phyloP scores from a whole-genome alignment of 2,888 invertebrate species.

The Troides oblongomaculatus region DNA sequence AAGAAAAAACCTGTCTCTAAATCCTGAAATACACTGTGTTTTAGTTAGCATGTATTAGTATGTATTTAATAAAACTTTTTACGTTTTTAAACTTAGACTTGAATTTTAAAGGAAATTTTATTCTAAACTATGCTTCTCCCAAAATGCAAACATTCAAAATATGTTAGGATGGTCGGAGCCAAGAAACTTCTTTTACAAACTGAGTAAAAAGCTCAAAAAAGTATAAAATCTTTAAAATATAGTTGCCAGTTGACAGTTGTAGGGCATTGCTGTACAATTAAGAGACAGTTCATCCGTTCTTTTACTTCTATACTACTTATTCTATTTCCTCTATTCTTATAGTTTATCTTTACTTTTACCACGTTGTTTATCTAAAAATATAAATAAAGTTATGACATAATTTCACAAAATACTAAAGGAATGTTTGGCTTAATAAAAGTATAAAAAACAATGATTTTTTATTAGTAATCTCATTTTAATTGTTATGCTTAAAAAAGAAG shows the following conservation, averaged over 20 bases:
- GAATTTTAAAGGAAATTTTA: neutral
- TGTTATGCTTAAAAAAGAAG: no score
- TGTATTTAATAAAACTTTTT: neutral
- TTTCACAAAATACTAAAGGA: no score
- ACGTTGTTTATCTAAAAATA: no score
- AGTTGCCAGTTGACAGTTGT: slow-evolving; percentile 23
- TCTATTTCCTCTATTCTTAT: neutral
- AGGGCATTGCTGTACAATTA: slow-evolving; percentile 20
- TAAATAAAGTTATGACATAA: no score
- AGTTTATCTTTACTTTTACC: neutral
- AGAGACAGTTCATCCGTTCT: slow-evolving; percentile 6
- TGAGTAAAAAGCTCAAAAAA: slow-evolving; percentile 18
- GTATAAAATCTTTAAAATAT: slow-evolving; percentile 17
- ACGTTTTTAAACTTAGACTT: neutral
- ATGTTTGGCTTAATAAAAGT: no score
- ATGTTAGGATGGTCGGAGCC: slow-evolving; percentile 5
- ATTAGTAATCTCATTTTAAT: no score
- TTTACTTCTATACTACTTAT: neutral
- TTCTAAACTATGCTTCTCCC: neutral
- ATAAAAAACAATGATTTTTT: no score
- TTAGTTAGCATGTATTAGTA: neutral
- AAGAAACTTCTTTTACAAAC: slow-evolving; percentile 18
- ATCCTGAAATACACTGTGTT: no score
- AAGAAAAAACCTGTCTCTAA: no score
- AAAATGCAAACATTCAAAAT: slow-evolving; percentile 8